A percentile compares a stretch with the other conserved stretches of the same genome.
Conservation (phyloP, 2,113 vertebrate genomes). For the Ondatra zibethicus region DNA sequence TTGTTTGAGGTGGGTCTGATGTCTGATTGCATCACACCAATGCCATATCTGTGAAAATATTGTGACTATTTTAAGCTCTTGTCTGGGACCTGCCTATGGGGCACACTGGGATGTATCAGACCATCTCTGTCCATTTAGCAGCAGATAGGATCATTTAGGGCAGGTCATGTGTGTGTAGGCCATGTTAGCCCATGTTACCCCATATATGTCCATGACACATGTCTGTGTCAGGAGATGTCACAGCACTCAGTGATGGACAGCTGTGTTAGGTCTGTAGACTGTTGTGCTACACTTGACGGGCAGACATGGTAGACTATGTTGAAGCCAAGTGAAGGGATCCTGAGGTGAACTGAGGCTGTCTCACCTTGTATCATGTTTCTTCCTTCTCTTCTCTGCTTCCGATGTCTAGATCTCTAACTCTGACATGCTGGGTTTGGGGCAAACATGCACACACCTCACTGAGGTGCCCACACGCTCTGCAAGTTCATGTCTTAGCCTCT, state of each 20-base stretch:
- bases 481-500: fast-evolving
- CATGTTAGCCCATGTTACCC: not conserved
- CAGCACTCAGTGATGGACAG: not conserved
- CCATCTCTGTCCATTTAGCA: not conserved
- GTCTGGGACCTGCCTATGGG: not conserved
- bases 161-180: not conserved
- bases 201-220: not conserved
- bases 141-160: not conserved
- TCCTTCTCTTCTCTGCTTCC: not conserved
- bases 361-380: fast-evolving
- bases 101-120: not conserved
- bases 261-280: not conserved
- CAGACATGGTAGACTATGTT: not conserved
- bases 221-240: not conserved
- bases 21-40: not conserved
- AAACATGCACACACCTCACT: not conserved
- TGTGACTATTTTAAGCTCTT: not conserved
- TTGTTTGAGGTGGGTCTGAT: not conserved
- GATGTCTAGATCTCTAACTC: not conserved
- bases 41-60: not conserved
- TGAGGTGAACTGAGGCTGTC: not conserved
- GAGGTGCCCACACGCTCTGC: not conserved
- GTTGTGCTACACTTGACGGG: not conserved
- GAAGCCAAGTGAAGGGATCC: not conserved
- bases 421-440: not conserved